Evolutionary conservation across 2,797 vertebrate genomes (phyloP).

Genomic region (Cossypha dichroa): DNA sequence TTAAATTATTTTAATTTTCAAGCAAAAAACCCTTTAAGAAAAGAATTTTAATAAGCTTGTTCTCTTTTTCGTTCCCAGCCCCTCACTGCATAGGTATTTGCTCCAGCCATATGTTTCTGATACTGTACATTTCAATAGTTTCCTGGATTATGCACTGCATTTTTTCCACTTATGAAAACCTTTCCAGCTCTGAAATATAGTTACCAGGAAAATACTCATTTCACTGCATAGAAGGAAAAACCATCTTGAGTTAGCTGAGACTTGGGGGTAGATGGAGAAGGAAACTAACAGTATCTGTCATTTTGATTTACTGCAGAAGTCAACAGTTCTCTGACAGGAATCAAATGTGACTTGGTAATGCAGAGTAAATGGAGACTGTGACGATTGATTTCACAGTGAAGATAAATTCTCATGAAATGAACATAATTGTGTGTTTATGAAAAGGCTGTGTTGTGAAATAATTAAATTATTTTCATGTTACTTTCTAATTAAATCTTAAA

Average conservation of each 20-base stretch:
- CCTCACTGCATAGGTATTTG: slow-evolving; percentile 57
- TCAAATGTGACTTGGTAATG: slow-evolving; percentile 68
- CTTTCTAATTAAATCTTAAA: slow-evolving; percentile 44
- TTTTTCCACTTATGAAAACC: slow-evolving; percentile 58
- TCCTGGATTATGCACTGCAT: slow-evolving; percentile 58
- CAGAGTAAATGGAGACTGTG: slow-evolving; percentile 61
- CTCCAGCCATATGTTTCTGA: slow-evolving; percentile 68
- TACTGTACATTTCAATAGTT: slow-evolving; percentile 63
- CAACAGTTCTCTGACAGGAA: slow-evolving; percentile 59
- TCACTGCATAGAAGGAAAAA: slow-evolving; percentile 14
- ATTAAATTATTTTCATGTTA: slow-evolving; percentile 59
- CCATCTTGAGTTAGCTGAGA: slow-evolving; percentile 18
- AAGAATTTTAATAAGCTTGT: neutral
- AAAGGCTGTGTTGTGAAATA: slow-evolving; percentile 60
- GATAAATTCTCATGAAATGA: slow-evolving; percentile 72
- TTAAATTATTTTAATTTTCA: slow-evolving; percentile 21
- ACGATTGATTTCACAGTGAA: slow-evolving; percentile 73
- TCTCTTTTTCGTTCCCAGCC: slow-evolving; percentile 31
- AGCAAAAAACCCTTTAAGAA: neutral
- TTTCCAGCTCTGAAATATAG: slow-evolving; percentile 57
- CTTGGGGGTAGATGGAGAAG: neutral
- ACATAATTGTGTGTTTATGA: slow-evolving; percentile 55
- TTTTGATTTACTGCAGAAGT: slow-evolving; percentile 63
- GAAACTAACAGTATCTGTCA: slow-evolving; percentile 34
- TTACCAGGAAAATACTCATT: slow-evolving; percentile 51